Percentiles rank a stretch among this genome's conserved stretches.
phyloP scores from a whole-genome alignment of 2,797 vertebrate species.

The Acanthurus lineatus region DNA sequence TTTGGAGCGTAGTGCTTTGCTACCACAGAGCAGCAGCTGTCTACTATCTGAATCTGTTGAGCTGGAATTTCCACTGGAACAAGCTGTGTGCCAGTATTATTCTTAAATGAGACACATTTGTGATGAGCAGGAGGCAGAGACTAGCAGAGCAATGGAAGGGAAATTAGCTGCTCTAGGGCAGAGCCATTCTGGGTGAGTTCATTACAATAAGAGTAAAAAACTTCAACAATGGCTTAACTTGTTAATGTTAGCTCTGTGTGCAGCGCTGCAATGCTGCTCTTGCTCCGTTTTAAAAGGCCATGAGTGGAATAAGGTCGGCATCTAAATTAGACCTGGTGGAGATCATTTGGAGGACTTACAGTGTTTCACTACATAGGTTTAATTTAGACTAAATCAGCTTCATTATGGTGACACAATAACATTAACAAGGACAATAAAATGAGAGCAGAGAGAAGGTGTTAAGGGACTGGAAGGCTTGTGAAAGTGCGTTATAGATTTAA shows the following conservation, averaged over 20 bases:
- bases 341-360: slow-evolving; percentile 64
- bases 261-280: neutral
- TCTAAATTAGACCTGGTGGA: slow-evolving; percentile 66
- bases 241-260: slow-evolving; percentile 38
- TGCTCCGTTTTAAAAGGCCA: slow-evolving; percentile 37
- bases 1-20: slow-evolving; percentile 43
- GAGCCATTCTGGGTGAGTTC: slow-evolving; percentile 78
- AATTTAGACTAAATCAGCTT: slow-evolving; percentile 49
- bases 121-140: slow-evolving; percentile 75
- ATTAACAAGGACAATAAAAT: slow-evolving; percentile 52
- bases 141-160: slow-evolving; percentile 71
- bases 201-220: slow-evolving; percentile 70
- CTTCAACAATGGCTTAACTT: slow-evolving; percentile 59
- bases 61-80: slow-evolving; percentile 55
- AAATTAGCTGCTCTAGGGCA: slow-evolving; percentile 80
- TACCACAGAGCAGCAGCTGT: slow-evolving; percentile 59
- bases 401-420: slow-evolving; percentile 39
- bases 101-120: slow-evolving; percentile 79
- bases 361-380: slow-evolving; percentile 34
- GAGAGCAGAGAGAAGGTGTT: slow-evolving; percentile 8
- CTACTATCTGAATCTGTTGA: slow-evolving; percentile 52
- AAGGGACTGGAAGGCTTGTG: neutral
- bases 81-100: slow-evolving; percentile 62
- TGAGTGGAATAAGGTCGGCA: slow-evolving; percentile 58
- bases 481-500: neutral